A percentile compares a stretch with the other conserved stretches of the same genome.
Conservation (phyloP, 2,113 vertebrate genomes). For the Macquaria australasica region DNA sequence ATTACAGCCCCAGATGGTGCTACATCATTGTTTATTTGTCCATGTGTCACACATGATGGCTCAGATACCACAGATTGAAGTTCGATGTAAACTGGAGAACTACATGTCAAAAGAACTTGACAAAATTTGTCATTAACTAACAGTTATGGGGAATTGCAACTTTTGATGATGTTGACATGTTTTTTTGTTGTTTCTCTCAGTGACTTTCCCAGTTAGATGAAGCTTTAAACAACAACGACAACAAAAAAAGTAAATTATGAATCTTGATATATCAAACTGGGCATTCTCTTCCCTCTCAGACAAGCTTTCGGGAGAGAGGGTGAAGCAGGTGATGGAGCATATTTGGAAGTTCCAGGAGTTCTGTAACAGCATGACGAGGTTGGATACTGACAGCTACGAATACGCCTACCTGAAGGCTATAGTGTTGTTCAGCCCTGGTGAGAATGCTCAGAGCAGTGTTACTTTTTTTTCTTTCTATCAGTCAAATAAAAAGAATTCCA, state of each 20-base stretch:
- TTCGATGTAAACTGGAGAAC: not conserved
- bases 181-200: not conserved
- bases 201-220: not conserved
- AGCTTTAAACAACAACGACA: not conserved
- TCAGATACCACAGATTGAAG: not conserved
- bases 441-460: conserved; percentile 60
- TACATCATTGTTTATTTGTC: not conserved
- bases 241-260: not conserved
- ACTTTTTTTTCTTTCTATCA: not conserved
- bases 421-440: conserved; percentile 98
- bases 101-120: not conserved
- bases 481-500: not conserved
- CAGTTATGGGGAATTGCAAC: not conserved
- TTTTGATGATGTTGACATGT: not conserved
- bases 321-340: conserved; percentile 99
- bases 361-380: conserved; percentile 97
- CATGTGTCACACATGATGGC: not conserved
- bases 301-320: conserved; percentile 94
- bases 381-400: conserved; percentile 97
- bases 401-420: conserved; percentile 99
- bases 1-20: not conserved
- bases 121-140: not conserved
- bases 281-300: conserved; percentile 79
- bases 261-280: conserved; percentile 3
- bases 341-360: conserved; percentile 99